Evolutionary conservation across 2,113 vertebrate genomes (phyloP).

Genomic region (Microtus ochrogaster): DNA sequence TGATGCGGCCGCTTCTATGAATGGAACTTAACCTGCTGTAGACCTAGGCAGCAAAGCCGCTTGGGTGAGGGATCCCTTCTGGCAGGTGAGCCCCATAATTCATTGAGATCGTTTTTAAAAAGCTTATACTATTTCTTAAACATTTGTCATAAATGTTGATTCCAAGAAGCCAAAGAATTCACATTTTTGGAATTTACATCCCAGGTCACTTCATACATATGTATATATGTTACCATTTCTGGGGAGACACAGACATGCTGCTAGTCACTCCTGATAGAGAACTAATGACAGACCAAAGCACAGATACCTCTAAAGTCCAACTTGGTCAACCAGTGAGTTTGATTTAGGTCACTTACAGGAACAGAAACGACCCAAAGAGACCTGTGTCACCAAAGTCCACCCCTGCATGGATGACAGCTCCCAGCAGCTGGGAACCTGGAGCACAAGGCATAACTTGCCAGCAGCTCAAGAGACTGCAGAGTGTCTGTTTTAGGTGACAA

Average conservation of each 20-base stretch:
- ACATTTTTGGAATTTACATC: background rate
- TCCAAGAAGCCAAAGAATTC: constrained; percentile 8
- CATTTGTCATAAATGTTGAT: background rate
- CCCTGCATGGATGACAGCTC: background rate
- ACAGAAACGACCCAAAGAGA: background rate
- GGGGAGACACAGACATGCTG: background rate
- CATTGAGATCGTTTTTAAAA: background rate
- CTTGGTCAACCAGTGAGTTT: background rate
- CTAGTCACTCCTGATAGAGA: background rate
- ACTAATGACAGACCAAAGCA: background rate
- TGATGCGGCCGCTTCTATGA: background rate
- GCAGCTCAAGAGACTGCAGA: background rate
- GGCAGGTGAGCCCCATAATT: background rate
- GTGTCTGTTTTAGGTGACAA: background rate
- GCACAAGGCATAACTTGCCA: background rate
- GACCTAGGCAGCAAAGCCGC: background rate
- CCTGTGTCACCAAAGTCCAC: background rate
- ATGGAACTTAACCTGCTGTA: background rate
- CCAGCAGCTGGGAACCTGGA: too few species aligned
- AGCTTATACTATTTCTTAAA: background rate
- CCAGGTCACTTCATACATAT: background rate
- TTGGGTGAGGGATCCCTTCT: background rate
- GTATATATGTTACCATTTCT: background rate
- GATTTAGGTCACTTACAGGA: background rate
- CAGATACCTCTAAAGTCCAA: background rate